Conservation (phyloP, 64 coral and sea anemone species). For the Platygyra sinensis region DNA sequence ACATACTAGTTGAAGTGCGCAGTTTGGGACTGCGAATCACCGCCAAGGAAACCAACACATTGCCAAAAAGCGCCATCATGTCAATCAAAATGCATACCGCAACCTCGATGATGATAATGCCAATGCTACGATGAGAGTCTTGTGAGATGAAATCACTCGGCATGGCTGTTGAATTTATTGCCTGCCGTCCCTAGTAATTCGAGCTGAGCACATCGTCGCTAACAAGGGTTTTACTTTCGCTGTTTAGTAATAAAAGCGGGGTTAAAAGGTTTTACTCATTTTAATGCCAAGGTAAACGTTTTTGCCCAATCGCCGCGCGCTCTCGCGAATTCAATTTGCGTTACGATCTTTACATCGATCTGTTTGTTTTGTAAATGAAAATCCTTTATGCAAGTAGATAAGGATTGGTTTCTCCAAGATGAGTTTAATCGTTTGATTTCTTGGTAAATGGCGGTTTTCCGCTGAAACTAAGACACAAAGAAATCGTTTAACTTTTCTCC, state of each 20-base stretch:
- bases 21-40: slow-evolving; percentile 37
- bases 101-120: not conserved
- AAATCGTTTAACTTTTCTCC: not conserved
- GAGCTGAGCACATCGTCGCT: not conserved
- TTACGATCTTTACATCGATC: not conserved
- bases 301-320: not conserved
- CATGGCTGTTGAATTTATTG: not conserved
- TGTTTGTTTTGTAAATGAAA: slow-evolving; percentile 13
- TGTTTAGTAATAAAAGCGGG: not conserved
- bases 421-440: not conserved
- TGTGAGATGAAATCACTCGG: not conserved
- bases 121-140: not conserved
- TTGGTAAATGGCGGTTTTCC: not conserved
- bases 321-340: not conserved
- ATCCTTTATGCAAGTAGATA: not conserved
- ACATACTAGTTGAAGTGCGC: slow-evolving; percentile 28
- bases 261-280: not conserved
- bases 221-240: not conserved
- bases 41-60: slow-evolving; percentile 15
- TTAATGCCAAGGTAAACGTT: not conserved
- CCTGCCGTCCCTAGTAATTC: not conserved
- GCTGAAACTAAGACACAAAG: not conserved
- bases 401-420: not conserved
- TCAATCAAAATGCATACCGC: not conserved
- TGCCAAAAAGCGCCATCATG: slow-evolving; percentile 6